A percentile compares a stretch with the other conserved stretches of the same genome.
Evolutionary conservation across 2,113 vertebrate genomes (phyloP).

Genomic region (Emydura subglobosa): DNA sequence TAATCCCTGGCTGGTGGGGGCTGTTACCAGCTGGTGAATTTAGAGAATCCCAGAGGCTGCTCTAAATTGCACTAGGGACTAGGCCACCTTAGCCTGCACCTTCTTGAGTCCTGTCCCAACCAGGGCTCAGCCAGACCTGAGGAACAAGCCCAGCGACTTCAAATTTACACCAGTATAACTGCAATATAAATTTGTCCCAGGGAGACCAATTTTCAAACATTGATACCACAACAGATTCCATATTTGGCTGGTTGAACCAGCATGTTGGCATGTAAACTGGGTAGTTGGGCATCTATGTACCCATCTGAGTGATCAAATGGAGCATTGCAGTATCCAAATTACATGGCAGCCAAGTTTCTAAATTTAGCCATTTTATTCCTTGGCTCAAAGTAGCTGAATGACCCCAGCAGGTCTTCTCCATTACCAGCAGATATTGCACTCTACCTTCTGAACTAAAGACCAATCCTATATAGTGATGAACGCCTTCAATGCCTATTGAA

Average conservation of each 20-base stretch:
- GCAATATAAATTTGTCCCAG: background rate
- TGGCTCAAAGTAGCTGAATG: background rate
- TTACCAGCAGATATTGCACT: background rate
- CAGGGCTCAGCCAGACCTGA: background rate
- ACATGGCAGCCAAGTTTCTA: background rate
- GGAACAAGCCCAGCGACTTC: background rate
- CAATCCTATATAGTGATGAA: background rate
- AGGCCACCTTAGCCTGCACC: background rate
- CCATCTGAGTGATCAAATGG: background rate
- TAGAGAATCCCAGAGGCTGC: background rate
- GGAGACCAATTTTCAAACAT: background rate
- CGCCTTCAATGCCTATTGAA: background rate
- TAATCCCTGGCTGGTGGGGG: background rate
- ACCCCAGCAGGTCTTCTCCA: background rate
- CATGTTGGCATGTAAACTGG: background rate
- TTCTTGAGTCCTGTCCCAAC: fast-evolving
- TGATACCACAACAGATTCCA: background rate
- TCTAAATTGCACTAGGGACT: background rate
- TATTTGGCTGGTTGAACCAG: background rate
- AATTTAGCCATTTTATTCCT: background rate
- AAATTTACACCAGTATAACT: background rate
- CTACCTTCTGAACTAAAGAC: background rate
- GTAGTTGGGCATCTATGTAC: background rate
- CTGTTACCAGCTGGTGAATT: background rate
- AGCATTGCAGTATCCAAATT: background rate